Percentiles rank a stretch among this genome's conserved stretches.
These are phyloP conservation scores for Perithous albicinctus DNA, from an alignment of 2,888 invertebrate species.

Conservation along the genomic window DNA sequence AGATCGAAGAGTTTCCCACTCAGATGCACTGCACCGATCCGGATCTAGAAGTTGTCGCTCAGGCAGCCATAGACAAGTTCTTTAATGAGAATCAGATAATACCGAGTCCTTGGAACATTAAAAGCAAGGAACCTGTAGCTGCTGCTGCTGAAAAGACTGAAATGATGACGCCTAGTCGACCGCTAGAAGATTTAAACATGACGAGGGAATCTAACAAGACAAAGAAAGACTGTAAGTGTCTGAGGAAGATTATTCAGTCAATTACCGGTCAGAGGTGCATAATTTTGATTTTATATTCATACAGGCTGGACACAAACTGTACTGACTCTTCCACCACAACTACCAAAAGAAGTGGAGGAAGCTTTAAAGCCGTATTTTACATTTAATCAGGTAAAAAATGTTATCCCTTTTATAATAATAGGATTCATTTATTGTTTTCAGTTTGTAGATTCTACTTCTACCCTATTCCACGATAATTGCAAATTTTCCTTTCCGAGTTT, in stretches of 20 bases:
- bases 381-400: conserved; percentile 84
- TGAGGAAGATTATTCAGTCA: not conserved
- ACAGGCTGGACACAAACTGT: conserved; percentile 89
- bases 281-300: conserved; percentile 54
- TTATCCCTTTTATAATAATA: conserved; percentile 24
- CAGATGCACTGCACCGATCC: conserved; percentile 88
- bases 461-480: no score
- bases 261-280: not conserved
- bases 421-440: not conserved
- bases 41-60: conserved; percentile 88
- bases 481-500: no score
- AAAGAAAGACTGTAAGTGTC: conserved; percentile 77
- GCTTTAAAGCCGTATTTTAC: conserved; percentile 88
- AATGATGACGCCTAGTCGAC: conserved; percentile 72
- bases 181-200: conserved; percentile 65
- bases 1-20: conserved; percentile 88
- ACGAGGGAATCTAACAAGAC: conserved; percentile 69
- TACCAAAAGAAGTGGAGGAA: conserved; percentile 88
- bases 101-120: conserved; percentile 86
- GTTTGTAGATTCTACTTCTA: no score
- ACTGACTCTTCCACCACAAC: conserved; percentile 87
- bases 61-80: conserved; percentile 89
- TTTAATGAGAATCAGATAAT: conserved; percentile 87
- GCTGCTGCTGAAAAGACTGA: conserved; percentile 46
- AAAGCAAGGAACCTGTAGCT: conserved; percentile 65